A percentile compares a stretch with the other conserved stretches of the same genome.
Evolutionary conservation across 2,888 invertebrate species (phyloP).

Genomic region (Himalopsyche tibetana): DNA sequence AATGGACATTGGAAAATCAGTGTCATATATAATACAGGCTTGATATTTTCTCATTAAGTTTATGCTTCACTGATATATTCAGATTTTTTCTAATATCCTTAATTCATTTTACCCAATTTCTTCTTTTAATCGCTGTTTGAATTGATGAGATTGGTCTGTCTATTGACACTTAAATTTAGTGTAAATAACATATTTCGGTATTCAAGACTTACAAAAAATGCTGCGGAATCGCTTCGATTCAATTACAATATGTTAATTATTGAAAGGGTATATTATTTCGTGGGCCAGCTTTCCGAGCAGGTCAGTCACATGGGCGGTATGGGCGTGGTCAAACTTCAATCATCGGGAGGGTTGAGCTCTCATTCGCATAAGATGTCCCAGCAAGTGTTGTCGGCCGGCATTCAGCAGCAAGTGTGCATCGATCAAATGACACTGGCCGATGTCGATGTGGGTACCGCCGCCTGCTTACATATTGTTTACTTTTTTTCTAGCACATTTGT

Average conservation of each 20-base stretch:
- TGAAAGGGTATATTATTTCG: slow-evolving; percentile 28
- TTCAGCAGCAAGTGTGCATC: slow-evolving; percentile 83
- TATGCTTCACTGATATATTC: too few relatives aligned
- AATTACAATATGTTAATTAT: background rate
- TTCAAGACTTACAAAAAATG: background rate
- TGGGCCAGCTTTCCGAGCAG: slow-evolving; percentile 62
- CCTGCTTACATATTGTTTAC: slow-evolving; percentile 69
- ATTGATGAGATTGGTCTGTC: too few relatives aligned
- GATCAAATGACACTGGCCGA: slow-evolving; percentile 85
- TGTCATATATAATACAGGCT: too few relatives aligned
- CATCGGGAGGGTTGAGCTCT: slow-evolving; percentile 66
- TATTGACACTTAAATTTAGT: too few relatives aligned
- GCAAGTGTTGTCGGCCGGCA: slow-evolving; percentile 59
- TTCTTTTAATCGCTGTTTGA: too few relatives aligned
- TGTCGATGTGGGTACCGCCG: slow-evolving; percentile 82
- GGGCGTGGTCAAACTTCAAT: slow-evolving; percentile 73
- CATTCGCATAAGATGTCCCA: slow-evolving; percentile 58
- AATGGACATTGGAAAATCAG: too few relatives aligned
- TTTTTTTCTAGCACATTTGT: slow-evolving; percentile 53
- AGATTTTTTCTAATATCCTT: too few relatives aligned
- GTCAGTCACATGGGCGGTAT: slow-evolving; percentile 61
- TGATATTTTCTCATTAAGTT: too few relatives aligned
- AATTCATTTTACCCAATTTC: too few relatives aligned
- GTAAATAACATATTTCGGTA: background rate
- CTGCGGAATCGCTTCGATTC: background rate